Conservation (phyloP, 2,888 invertebrate species). For the Apodemia hepburni region DNA sequence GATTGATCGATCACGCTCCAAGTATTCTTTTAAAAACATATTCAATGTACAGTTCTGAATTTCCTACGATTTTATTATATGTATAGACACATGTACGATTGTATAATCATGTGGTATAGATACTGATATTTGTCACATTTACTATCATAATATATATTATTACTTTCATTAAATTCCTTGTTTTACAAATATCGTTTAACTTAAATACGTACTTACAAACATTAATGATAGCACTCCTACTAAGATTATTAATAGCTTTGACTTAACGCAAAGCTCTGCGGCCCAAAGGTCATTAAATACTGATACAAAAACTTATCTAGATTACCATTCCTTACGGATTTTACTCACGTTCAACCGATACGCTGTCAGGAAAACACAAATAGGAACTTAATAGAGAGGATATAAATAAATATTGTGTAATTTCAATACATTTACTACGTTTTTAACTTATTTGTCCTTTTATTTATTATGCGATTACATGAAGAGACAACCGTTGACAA, state of each 20-base stretch:
- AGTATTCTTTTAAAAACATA: too few species aligned
- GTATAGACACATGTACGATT: too few species aligned
- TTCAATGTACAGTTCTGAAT: too few species aligned
- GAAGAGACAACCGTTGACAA: too few species aligned
- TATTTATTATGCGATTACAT: background rate
- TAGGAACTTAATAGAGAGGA: constrained; percentile 32
- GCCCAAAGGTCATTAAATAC: constrained; percentile 70
- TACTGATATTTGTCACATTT: too few species aligned
- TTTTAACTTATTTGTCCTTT: background rate
- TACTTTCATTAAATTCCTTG: too few species aligned
- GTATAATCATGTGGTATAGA: too few species aligned
- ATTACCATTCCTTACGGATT: constrained; percentile 43
- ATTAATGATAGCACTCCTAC: constrained; percentile 33
- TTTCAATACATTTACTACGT: background rate
- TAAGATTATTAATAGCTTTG: constrained; percentile 45
- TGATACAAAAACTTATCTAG: constrained; percentile 61
- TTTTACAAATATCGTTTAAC: background rate
- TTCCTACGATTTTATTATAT: too few species aligned
- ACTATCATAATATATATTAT: too few species aligned
- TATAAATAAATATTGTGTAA: background rate
- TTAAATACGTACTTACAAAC: background rate
- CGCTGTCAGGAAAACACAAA: constrained; percentile 38
- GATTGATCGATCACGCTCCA: too few species aligned
- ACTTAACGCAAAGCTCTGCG: constrained; percentile 47
- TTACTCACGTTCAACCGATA: constrained; percentile 45